Base-by-base conservation (phyloP, 64 coral and sea anemone genomes). In the Pocillopora verrucosa region DNA sequence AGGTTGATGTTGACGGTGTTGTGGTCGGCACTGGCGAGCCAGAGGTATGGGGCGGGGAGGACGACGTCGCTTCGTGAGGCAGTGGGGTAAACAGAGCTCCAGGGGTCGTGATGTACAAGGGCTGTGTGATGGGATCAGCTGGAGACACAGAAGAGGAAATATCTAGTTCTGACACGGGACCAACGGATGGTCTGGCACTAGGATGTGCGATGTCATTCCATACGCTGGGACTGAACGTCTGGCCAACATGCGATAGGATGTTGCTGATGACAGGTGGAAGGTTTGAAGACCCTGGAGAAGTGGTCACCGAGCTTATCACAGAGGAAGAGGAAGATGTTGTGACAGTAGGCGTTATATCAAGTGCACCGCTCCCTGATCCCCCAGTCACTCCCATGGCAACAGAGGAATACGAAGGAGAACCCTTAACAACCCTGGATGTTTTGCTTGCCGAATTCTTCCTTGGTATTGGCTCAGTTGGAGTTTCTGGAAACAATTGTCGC, bases 131-230 rank as follows among this genome's bases (percentile, higher is more conserved):
- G 15, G 92, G 95, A 57, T 97, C 95, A 61, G 88, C 76, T 34
- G 87, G 37, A 11, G 88, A 96, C 20, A 56, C 30, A n/a, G 87
- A 74, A 45, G 86, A 88, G 80, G 87, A 67, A 60, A 82, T 80
- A 56, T 96, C 94, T 59, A 65, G 60, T 41, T 90, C 90, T 15
- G 80, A 59, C 17, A 86, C 35, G 58, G 74, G 36, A 14, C 77
- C 78, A 60, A 26, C 90, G n/a, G 77, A 56, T 78, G 82, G 91
- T 88, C 91, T 83, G 75, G 87, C 88, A 60, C 95, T 97, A 16
- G 95, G 95, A 76, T 97, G 95, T 35, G 95, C 80, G 58, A 97
- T 97, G 30, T 97, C 89, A 87, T 97, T 93, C 95, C 95, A 97
- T 16, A 97, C 87, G 84, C 94, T 96, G 56, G 94, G 94, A 90